Evolutionary conservation across 2,797 vertebrate genomes (phyloP).

Genomic region (Pantherophis vulpinus): DNA sequence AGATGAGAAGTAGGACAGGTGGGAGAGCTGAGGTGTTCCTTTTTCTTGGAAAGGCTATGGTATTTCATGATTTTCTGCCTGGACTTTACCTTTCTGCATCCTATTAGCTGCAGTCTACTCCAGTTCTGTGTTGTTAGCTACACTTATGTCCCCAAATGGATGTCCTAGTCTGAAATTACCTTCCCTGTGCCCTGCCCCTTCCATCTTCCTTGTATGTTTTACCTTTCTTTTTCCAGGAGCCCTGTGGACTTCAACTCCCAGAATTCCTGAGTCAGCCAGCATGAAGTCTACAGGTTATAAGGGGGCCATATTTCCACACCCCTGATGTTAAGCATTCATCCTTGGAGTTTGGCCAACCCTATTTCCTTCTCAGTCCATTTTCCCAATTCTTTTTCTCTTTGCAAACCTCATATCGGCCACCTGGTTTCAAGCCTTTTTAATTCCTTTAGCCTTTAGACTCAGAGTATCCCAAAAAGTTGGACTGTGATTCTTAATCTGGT

Average conservation of each 20-base stretch:
- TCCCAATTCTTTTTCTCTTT: too few species aligned
- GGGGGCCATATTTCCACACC: background rate
- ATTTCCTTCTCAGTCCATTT: background rate
- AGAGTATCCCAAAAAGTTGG: background rate
- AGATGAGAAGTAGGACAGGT: background rate
- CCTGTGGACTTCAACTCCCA: background rate
- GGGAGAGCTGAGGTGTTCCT: background rate
- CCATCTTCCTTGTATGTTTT: background rate
- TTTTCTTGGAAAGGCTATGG: background rate
- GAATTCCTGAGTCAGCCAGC: background rate
- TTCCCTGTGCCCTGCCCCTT: background rate
- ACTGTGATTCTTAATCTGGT: background rate
- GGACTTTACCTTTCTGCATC: background rate
- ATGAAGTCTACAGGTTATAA: background rate
- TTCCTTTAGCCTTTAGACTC: background rate
- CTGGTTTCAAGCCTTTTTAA: too few species aligned
- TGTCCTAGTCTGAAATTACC: too few species aligned
- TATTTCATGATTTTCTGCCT: too few species aligned
- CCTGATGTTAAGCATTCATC: background rate
- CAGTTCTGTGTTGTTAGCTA: background rate
- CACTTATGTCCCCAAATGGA: background rate
- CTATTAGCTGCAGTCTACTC: too few species aligned
- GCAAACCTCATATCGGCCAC: too few species aligned
- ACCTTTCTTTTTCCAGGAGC: background rate
- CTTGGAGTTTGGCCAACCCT: background rate